Percentiles rank a stretch among this genome's conserved stretches.
Conservation (phyloP, 2,888 invertebrate species). For the Sesamia inferens region DNA sequence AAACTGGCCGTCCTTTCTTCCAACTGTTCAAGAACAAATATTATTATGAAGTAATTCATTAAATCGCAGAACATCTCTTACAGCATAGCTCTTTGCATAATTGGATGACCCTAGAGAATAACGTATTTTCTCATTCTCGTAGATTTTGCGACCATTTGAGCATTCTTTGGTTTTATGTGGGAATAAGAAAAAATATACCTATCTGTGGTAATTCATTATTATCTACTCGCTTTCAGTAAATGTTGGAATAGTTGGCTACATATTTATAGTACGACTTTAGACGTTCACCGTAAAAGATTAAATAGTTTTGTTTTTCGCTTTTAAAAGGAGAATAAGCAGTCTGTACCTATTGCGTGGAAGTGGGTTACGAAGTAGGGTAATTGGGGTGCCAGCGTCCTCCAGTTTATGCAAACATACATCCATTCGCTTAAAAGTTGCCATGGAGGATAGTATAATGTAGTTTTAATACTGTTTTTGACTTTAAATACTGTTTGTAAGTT, state of each 20-base stretch:
- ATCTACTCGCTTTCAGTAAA: constrained; percentile 21
- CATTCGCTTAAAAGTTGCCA: constrained; percentile 51
- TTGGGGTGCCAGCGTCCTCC: constrained; percentile 62
- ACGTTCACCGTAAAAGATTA: constrained; percentile 20
- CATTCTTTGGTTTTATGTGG: constrained; percentile 32
- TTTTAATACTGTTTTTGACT: constrained; percentile 26
- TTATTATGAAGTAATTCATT: constrained; percentile 60
- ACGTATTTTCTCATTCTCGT: constrained; percentile 60
- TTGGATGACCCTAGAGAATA: constrained; percentile 67
- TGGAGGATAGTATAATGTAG: constrained; percentile 23
- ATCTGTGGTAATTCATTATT: constrained; percentile 38
- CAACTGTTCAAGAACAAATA: constrained; percentile 48
- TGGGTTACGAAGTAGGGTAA: constrained; percentile 69
- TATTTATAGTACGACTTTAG: constrained; percentile 14
- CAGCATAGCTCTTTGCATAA: constrained; percentile 65
- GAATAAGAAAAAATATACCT: constrained; percentile 29
- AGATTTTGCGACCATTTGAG: constrained; percentile 36
- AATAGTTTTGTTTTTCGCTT: constrained; percentile 54
- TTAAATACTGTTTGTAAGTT: constrained; percentile 11
- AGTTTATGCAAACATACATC: constrained; percentile 58
- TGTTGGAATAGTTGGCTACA: constrained; percentile 27
- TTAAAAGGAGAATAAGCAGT: constrained; percentile 63
- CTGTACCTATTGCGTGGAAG: constrained; percentile 64
- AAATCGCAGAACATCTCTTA: constrained; percentile 55
- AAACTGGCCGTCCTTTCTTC: constrained; percentile 28